Evolutionary conservation across 2,113 vertebrate genomes (phyloP).

Genomic region (Cottus gobio): DNA sequence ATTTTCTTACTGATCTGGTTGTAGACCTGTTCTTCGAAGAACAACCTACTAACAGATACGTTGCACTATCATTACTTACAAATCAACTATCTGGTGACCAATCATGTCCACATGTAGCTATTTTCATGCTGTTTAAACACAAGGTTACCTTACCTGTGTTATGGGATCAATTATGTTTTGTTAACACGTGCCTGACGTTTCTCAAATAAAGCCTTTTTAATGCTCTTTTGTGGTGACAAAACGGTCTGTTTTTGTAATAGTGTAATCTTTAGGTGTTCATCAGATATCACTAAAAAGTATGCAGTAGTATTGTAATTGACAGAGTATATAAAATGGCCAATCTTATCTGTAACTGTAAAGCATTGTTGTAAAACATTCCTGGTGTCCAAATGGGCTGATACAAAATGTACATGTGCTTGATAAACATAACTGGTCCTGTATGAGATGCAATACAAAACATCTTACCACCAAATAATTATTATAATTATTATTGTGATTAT

Average conservation of each 20-base stretch:
- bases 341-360: background rate
- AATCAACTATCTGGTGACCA: constrained; percentile 9
- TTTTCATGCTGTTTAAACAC: constrained; percentile 17
- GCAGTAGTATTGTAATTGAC: background rate
- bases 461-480: background rate
- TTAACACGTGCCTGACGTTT: constrained; percentile 32
- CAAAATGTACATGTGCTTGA: background rate
- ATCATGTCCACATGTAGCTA: background rate
- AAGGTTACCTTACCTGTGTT: constrained; percentile 26
- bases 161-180: constrained; percentile 18
- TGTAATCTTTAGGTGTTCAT: background rate
- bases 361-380: background rate
- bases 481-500: background rate
- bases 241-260: constrained; percentile 1
- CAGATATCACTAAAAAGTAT: background rate
- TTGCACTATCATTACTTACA: background rate
- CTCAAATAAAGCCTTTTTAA: constrained; percentile 69
- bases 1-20: constrained; percentile 27
- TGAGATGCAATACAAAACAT: background rate
- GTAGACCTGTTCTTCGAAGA: constrained; percentile 4
- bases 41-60: constrained; percentile 8
- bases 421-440: background rate
- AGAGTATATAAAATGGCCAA: background rate
- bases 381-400: background rate
- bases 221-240: background rate